phyloP scores from a whole-genome alignment of 1,140 invertebrate species.

The Idris sp. region DNA sequence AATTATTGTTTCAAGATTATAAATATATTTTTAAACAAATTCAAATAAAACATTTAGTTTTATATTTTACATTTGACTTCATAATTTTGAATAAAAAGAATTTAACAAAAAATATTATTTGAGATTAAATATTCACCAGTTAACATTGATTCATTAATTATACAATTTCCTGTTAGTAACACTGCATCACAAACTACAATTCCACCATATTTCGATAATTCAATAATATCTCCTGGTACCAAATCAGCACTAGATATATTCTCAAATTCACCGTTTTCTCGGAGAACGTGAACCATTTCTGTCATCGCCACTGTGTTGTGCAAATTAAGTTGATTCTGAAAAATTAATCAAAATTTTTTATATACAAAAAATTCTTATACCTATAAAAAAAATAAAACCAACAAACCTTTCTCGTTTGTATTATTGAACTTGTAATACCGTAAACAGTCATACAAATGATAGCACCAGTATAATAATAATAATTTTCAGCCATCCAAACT shows the following conservation, averaged over 20 bases:
- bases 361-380: too few species aligned
- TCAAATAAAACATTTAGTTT: too few species aligned
- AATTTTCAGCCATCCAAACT: conserved; percentile 89
- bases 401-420: conserved; percentile 89
- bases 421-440: conserved; percentile 88
- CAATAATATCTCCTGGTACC: conserved; percentile 95
- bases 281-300: conserved; percentile 80
- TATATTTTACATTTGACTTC: too few species aligned
- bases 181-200: conserved; percentile 94
- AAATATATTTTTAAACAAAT: neutral
- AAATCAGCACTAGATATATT: conserved; percentile 81
- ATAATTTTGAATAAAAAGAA: too few species aligned
- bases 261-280: conserved; percentile 76
- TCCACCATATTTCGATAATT: conserved; percentile 90
- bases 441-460: conserved; percentile 92
- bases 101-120: too few species aligned
- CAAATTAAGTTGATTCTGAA: conserved; percentile 85
- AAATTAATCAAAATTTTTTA: neutral
- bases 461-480: conserved; percentile 91
- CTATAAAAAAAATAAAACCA: too few species aligned
- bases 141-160: conserved; percentile 97
- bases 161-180: conserved; percentile 91
- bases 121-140: conserved; percentile 88
- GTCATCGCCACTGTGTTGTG: conserved; percentile 84
- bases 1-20: too few species aligned